Evolutionary conservation across 2,888 invertebrate species (phyloP).

Genomic region (Chouioia cunea): DNA sequence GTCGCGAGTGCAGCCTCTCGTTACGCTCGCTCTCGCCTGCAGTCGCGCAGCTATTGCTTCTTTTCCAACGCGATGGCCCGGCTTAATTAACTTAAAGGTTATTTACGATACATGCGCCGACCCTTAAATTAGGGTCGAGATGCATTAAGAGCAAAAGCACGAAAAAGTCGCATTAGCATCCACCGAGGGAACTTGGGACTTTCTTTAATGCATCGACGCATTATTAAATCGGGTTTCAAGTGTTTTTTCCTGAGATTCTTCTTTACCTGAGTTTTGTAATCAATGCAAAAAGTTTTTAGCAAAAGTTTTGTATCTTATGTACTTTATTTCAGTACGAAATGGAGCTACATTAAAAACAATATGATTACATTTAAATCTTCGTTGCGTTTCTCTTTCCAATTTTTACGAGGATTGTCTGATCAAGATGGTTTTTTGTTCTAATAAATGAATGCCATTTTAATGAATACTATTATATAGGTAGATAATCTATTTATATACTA

Average conservation of each 20-base stretch:
- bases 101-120: conserved; percentile 50
- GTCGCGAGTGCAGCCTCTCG: background rate
- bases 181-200: conserved; percentile 14
- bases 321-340: too few species aligned
- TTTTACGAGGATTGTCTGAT: too few species aligned
- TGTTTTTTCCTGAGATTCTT: conserved; percentile 5
- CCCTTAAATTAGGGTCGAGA: conserved; percentile 32
- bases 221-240: conserved; percentile 34
- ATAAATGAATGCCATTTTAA: too few species aligned
- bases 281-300: too few species aligned
- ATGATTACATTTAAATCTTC: too few species aligned
- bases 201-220: conserved; percentile 36
- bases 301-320: too few species aligned
- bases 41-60: background rate
- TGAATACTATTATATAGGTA: too few species aligned
- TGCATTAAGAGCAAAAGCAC: conserved; percentile 33
- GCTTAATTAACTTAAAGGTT: conserved; percentile 53
- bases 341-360: too few species aligned
- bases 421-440: too few species aligned
- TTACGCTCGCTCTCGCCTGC: background rate
- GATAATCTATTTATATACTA: too few species aligned
- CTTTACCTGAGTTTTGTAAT: background rate
- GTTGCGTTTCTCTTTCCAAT: too few species aligned
- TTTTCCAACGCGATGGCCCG: conserved; percentile 31
- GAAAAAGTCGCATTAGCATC: conserved; percentile 34